A percentile compares a stretch with the other conserved stretches of the same genome.
phyloP scores from a whole-genome alignment of 2,113 vertebrate genomes.

The Lophius piscatorius region DNA sequence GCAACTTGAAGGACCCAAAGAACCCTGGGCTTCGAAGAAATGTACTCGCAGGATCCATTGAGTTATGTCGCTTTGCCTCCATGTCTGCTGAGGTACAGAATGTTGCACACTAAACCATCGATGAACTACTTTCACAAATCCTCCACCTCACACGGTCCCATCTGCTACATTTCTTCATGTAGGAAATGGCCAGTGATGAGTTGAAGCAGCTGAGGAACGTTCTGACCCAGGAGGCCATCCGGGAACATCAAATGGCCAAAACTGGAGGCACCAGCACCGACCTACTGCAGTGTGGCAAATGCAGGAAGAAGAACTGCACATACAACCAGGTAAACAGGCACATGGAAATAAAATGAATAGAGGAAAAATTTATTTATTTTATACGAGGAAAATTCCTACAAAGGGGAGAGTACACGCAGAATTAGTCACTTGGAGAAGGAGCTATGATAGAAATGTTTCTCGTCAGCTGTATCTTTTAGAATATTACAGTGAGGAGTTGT shows the following conservation, averaged over 20 bases:
- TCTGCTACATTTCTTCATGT: not conserved
- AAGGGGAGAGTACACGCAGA: too few species aligned
- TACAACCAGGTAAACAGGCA: constrained; percentile 79
- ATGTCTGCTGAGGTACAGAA: constrained; percentile 92
- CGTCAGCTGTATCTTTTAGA: too few species aligned
- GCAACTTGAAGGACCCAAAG: constrained; percentile 97
- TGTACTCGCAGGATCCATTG: constrained; percentile 87
- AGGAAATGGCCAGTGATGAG: constrained; percentile 99
- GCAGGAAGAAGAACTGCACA: constrained; percentile 96
- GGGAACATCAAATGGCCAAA: constrained; percentile 99
- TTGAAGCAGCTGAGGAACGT: constrained; percentile 90
- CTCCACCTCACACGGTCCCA: not conserved
- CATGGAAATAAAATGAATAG: not conserved
- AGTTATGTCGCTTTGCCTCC: constrained; percentile 84
- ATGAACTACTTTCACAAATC: not conserved
- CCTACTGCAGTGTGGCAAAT: constrained; percentile 95
- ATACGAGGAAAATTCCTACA: too few species aligned
- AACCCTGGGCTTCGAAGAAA: constrained; percentile 91
- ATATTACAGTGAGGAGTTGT: too few species aligned
- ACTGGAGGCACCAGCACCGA: constrained; percentile 91
- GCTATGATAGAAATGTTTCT: too few species aligned
- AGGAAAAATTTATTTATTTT: not conserved
- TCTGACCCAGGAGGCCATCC: constrained; percentile 96
- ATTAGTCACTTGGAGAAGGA: too few species aligned
- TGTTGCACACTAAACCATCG: too few species aligned